A percentile compares a stretch with the other conserved stretches of the same genome.
Conservation (phyloP, 2,888 invertebrate genomes). For the Brachyptera risi region DNA sequence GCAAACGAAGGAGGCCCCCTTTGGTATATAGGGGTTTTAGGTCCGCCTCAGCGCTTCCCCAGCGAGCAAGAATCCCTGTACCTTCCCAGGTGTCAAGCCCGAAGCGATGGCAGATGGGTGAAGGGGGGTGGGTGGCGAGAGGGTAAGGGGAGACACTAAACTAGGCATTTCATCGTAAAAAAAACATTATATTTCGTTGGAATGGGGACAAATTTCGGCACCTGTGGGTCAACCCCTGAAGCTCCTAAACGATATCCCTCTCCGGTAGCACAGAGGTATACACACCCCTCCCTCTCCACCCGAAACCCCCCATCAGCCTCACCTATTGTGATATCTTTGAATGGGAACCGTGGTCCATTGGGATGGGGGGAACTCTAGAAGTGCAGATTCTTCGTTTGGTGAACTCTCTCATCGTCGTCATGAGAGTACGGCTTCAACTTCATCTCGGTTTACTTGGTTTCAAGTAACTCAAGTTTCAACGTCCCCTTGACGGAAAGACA, state of each 20-base stretch:
- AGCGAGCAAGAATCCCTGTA: conserved; percentile 12
- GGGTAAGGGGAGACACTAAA: conserved; percentile 1
- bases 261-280: conserved; percentile 18
- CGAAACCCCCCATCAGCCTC: conserved; percentile 13
- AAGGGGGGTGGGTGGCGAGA: neutral
- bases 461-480: conserved; percentile 9
- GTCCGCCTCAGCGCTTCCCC: conserved; percentile 14
- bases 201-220: conserved; percentile 27
- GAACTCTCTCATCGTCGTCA: neutral
- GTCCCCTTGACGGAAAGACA: too few species aligned
- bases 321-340: conserved; percentile 19
- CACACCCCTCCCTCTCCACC: neutral
- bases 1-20: conserved; percentile 27
- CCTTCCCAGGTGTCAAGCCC: conserved; percentile 30
- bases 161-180: conserved; percentile 1
- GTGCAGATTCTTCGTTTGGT: conserved; percentile 1
- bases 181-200: conserved; percentile 18
- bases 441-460: conserved; percentile 6
- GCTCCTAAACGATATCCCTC: conserved; percentile 22
- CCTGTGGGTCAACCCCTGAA: conserved; percentile 25
- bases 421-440: neutral
- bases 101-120: conserved; percentile 11
- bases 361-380: conserved; percentile 22
- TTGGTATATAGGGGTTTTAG: conserved; percentile 7
- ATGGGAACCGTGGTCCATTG: conserved; percentile 19